These are phyloP conservation scores for Drosophila meridionalis DNA, from an alignment of 2,888 invertebrate species.

Conservation along the genomic window DNA sequence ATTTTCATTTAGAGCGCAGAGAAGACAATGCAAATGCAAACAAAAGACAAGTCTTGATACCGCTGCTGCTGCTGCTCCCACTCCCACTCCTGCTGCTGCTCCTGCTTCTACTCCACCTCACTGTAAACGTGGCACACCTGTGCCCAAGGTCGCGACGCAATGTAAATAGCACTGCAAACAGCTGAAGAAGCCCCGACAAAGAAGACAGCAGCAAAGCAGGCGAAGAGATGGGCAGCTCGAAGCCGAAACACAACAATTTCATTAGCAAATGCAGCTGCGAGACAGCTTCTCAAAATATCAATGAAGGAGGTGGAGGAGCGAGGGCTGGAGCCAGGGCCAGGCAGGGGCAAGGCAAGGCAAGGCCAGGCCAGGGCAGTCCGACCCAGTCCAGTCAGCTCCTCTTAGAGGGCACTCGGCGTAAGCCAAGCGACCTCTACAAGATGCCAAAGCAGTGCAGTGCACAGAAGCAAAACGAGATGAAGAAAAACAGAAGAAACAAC, in stretches of 20 bases:
- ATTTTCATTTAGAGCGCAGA: constrained; percentile 40
- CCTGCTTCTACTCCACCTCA: background rate
- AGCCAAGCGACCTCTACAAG: constrained; percentile 7
- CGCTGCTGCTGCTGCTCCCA: no score
- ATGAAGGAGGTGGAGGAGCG: background rate
- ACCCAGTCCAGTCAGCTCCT: background rate
- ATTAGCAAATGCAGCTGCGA: constrained; percentile 39
- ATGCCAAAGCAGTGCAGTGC: constrained; percentile 20
- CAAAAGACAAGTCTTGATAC: background rate
- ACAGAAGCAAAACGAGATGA: background rate
- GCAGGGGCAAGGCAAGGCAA: constrained; percentile 8
- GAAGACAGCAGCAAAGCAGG: constrained; percentile 1
- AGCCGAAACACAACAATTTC: constrained; percentile 56
- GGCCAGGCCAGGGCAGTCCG: background rate
- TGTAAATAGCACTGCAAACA: constrained; percentile 27
- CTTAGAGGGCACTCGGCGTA: background rate
- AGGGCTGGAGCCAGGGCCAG: background rate
- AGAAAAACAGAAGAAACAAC: no score
- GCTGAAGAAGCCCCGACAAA: constrained; percentile 18
- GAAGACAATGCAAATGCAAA: constrained; percentile 31
- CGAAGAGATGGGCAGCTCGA: constrained; percentile 7
- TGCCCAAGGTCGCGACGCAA: constrained; percentile 40
- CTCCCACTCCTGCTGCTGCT: no score
- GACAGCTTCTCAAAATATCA: constrained; percentile 3
- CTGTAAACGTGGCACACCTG: constrained; percentile 35